Evolutionary conservation across 2,113 vertebrate species (phyloP), one percentile per base, ranked within the genome.

Genomic region (Lampris incognitus): DNA sequence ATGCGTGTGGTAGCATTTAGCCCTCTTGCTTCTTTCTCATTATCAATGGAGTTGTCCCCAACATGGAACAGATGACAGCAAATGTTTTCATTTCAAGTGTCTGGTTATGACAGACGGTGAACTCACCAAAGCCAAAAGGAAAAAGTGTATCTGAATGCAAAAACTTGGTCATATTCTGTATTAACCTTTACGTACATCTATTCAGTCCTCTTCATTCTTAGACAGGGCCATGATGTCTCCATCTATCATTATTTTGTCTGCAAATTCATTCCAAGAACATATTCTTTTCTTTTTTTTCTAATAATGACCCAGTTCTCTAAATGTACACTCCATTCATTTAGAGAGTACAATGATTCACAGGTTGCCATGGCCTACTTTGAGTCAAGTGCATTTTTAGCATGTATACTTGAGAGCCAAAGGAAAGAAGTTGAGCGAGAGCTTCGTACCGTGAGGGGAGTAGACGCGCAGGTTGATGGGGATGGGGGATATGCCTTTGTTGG

Each of bases 401-500:
- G 39, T 2, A 64, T 66, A 79, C 4, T 61, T 0, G 42, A 74
- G 24, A 9, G 42, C 41, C 11, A 76, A 38, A 75, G 1, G 10
- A 67, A 9, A 40, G 2, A 62, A 60, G 50, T 5, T 6, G 56
- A 66, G 56, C 51, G 48, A 44, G 13, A 55, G 0, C 5, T 57
- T 89, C 93, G 62, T 90, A 98, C 97, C 96, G 37, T 97, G 95
- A 68, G 97, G 97, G 37, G 97, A 98, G 81, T 95, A 97, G 67
- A 98, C 91, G 54, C 96, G 94, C 78, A 98, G 92, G 87, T 97
- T 97, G 88, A 98, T 98, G 83, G 97, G 97, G 79, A 98, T 48
- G 1, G 97, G 91, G n/a, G 97, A 98, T 79, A 98, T 98, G 82
- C 97, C 97, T 91, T 96, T 98, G 92, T 98, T 98, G 89, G 95